Evolutionary conservation across 2,113 vertebrate genomes (phyloP), one percentile per base, ranked within the genome.

Genomic region (Bubo bubo): DNA sequence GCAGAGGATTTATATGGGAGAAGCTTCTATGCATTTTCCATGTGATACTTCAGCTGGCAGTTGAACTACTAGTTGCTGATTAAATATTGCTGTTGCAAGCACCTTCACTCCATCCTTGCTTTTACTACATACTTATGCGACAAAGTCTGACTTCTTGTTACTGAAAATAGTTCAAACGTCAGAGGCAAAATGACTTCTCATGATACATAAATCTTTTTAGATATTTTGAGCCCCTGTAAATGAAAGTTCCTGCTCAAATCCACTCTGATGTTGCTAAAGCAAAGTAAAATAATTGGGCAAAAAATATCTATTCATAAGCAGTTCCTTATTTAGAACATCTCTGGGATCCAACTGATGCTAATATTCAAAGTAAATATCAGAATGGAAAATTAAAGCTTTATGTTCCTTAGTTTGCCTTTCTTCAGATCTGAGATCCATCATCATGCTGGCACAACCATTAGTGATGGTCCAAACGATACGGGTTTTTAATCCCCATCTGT

Each of bases 181-280:
- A 12, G 27, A 88, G 35, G 6, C 17, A 76, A 39, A 77, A 60
- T 34, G 4, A 52, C 27, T 80, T 87, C 75, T 63, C 24, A 9
- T 5, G 14, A 47, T 62, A 77, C 41, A 91, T 53, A 41, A 82
- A 80, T 85, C 32, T 85, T 94, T 97, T 91, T 72, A 76, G 37
- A 49, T 32, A 12, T 95, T 97, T 93, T 74, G 71, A 95, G 85
- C 17, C 27, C 20, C 43, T 89, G 47, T 77, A 96, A 96, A 97
- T 86, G 63, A 91, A 90, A 81, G 84, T 66, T 96, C 24, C 55
- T 60, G 12, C 62, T 94, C 67, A 88, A 87, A 83, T 76, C 28
- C 32, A 28, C 55, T 91, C 70, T 76, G 37, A 92, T 90, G 23
- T 60, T 94, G 34, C 55, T 83, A 39, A 92, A 94, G 86, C 18